phyloP scores from a whole-genome alignment of 1,140 invertebrate genomes.

The Copidosoma floridanum region DNA sequence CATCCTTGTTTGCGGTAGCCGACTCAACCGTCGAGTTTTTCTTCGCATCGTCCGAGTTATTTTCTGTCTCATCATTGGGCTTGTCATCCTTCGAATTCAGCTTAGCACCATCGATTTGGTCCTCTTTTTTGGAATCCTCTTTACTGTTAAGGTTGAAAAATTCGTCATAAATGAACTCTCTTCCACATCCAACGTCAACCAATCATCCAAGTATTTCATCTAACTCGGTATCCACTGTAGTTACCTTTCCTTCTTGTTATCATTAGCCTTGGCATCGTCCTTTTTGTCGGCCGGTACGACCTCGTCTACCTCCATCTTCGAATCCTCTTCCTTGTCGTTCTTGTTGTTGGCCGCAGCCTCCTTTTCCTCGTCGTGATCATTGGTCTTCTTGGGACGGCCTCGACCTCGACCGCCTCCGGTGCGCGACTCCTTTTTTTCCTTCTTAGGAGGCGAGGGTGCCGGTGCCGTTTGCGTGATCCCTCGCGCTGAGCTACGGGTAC shows the following conservation, averaged over 20 bases:
- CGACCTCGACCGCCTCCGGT: constrained; percentile 47
- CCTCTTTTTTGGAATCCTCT: constrained; percentile 27
- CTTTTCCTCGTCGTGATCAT: constrained; percentile 46
- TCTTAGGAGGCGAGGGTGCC: constrained; percentile 53
- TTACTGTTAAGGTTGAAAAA: too few relatives aligned
- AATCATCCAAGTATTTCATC: too few relatives aligned
- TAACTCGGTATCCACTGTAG: too few relatives aligned
- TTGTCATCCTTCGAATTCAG: constrained; percentile 22
- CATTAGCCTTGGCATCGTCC: constrained; percentile 25
- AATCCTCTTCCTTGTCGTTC: constrained; percentile 46
- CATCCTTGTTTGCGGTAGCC: constrained; percentile 29
- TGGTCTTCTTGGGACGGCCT: constrained; percentile 49
- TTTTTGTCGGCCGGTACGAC: constrained; percentile 46
- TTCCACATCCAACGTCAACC: too few relatives aligned
- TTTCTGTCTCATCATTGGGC: constrained; percentile 31
- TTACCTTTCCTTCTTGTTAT: constrained; percentile 24
- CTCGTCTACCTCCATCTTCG: constrained; percentile 50
- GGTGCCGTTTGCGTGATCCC: constrained; percentile 46
- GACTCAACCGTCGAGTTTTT: constrained; percentile 34
- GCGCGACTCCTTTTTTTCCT: constrained; percentile 52
- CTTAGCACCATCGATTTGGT: constrained; percentile 34
- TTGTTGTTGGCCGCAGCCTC: constrained; percentile 49
- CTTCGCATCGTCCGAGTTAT: constrained; percentile 35
- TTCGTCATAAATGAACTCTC: too few relatives aligned
- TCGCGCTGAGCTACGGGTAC: constrained; percentile 55